A percentile compares a stretch with the other conserved stretches of the same genome.
Conservation (phyloP, 2,888 invertebrate species). For the Halocaridina rubra region DNA sequence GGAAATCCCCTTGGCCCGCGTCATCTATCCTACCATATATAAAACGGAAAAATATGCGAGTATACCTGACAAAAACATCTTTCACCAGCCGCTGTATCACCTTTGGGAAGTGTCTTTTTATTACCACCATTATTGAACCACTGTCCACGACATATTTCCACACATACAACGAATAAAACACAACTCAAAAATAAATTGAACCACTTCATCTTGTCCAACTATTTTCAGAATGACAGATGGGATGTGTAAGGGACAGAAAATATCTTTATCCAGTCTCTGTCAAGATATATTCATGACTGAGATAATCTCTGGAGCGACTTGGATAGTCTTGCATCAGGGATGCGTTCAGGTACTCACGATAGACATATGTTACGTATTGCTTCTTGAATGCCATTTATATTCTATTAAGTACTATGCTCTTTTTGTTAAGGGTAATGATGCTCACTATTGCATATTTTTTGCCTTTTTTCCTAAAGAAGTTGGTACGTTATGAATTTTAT, state of each 20-base stretch:
- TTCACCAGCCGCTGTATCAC: constrained; percentile 27
- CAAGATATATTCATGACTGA: not conserved
- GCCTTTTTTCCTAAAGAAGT: too few relatives aligned
- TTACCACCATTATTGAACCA: constrained; percentile 7
- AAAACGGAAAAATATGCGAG: not conserved
- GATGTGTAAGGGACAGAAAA: not conserved
- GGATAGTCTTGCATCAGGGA: not conserved
- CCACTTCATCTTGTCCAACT: not conserved
- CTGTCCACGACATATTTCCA: not conserved
- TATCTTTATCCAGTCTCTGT: not conserved
- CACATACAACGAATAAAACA: not conserved
- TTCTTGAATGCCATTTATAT: not conserved
- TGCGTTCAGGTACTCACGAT: not conserved
- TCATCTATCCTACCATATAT: too few relatives aligned
- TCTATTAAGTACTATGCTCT: not conserved
- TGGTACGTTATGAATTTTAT: too few relatives aligned
- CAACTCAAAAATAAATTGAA: not conserved
- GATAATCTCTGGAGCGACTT: not conserved
- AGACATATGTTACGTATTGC: not conserved
- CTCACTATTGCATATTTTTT: not conserved
- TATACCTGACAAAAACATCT: constrained; percentile 48
- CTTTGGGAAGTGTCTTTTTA: not conserved
- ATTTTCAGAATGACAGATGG: not conserved
- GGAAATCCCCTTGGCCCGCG: too few relatives aligned
- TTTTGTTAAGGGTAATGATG: not conserved